Conservation (phyloP, 2,797 vertebrate genomes). For the Mormyrus proboscirostris region DNA sequence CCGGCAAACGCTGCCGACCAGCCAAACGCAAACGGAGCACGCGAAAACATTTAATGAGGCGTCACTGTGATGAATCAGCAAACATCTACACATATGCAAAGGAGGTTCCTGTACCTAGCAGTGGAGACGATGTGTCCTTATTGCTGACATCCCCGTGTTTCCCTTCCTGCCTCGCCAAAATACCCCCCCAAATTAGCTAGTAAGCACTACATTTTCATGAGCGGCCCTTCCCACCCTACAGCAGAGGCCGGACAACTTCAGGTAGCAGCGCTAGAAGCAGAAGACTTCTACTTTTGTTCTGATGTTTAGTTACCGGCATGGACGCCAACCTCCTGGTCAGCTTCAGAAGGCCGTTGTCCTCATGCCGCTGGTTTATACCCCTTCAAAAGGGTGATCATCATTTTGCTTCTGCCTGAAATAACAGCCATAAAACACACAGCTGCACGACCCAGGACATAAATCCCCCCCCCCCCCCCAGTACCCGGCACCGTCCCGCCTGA, state of each 20-base stretch:
- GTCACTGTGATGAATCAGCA: not conserved
- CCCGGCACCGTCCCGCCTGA: not conserved
- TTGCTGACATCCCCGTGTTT: not conserved
- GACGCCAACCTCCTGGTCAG: not conserved
- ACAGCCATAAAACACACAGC: constrained; percentile 1
- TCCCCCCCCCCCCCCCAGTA: not conserved
- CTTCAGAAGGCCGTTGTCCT: not conserved
- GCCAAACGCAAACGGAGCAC: not conserved
- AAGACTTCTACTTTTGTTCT: not conserved
- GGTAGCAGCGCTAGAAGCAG: not conserved
- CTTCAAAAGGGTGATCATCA: not conserved
- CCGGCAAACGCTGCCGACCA: too few relatives aligned
- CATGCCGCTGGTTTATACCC: not conserved
- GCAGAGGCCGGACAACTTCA: not conserved
- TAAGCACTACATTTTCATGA: not conserved
- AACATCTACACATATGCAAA: not conserved
- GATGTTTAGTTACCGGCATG: not conserved
- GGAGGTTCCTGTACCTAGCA: not conserved
- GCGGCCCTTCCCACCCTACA: not conserved
- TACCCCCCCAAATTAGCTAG: not conserved
- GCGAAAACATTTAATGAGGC: not conserved
- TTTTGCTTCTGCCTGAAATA: not conserved
- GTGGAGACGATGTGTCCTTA: not conserved
- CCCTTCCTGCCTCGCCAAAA: not conserved
- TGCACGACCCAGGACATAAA: not conserved